phyloP scores from a whole-genome alignment of 2,888 invertebrate genomes.

The Trissolcus japonicus region DNA sequence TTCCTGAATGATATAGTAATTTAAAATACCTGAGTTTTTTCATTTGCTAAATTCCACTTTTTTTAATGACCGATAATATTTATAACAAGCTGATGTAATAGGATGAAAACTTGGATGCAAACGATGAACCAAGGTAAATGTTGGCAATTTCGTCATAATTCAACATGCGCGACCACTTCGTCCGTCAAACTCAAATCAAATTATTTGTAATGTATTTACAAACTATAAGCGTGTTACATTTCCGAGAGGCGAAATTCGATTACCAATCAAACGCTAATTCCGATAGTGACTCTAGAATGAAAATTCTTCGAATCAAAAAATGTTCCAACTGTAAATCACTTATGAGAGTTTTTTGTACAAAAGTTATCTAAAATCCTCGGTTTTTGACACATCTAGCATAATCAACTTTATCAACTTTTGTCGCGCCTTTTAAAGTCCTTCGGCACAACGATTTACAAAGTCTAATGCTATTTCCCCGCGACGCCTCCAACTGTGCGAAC shows the following conservation, averaged over 20 bases:
- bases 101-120: too few relatives aligned
- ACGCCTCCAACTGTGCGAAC: background rate
- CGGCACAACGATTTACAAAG: constrained; percentile 50
- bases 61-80: too few relatives aligned
- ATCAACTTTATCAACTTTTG: constrained; percentile 62
- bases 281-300: background rate
- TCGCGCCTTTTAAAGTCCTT: constrained; percentile 53
- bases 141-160: too few relatives aligned
- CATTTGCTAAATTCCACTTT: too few relatives aligned
- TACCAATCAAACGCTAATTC: background rate
- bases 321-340: background rate
- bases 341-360: too few relatives aligned
- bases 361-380: too few relatives aligned
- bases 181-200: constrained; percentile 11
- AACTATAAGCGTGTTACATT: constrained; percentile 13
- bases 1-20: too few relatives aligned
- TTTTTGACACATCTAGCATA: constrained; percentile 59
- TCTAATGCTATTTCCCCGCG: constrained; percentile 30
- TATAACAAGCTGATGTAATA: too few relatives aligned
- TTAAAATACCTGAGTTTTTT: too few relatives aligned
- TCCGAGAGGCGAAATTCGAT: background rate
- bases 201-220: constrained; percentile 27
- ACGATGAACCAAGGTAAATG: too few relatives aligned
- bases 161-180: constrained; percentile 2
- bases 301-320: background rate